Base-by-base conservation (phyloP, 2,797 vertebrate species). In the Pelochelys cantorii region DNA sequence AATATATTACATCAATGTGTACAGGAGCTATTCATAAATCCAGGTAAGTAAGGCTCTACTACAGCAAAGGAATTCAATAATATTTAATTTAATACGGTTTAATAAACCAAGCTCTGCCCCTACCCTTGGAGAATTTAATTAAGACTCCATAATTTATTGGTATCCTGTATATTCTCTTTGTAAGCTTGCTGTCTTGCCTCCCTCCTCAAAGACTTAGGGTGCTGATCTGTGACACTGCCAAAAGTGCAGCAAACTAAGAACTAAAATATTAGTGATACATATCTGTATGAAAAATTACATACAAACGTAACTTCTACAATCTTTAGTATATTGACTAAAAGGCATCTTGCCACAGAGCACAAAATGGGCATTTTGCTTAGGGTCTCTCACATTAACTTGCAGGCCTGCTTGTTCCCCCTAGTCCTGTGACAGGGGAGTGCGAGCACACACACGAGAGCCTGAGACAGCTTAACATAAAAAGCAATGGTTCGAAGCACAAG, bases 251-350 rank as follows among this genome's bases (percentile, higher is more conserved):
- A 10, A 68, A 18, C n/a, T 65, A n/a, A n/a, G 29, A 65, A 65
- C 62, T 65, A n/a, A 65, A 65, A 18, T 10, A 12, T 18, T n/a
- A 62, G 57, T 1, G 11, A 59, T 27, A 25, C 57, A 4, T 59
- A 84, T 1, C 4, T 8, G 22, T 0, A 27, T 0, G 1, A 3
- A 48, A 82, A 84, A 37, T 3, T 20, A 25, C 4, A 2, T 11
- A 71, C 88, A 88, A 54, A 1, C 6, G 4, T 59, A 52, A 68
- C 54, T 42, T 2, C n/a, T 5, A 5, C 1, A 1, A 27, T 23
- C 88, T 86, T 25, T 52, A 1, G 22, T 79, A 83, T 11, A 25
- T 37, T 57, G 31, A 17, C 48, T 68, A 71, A 68, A 10, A 37
- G 34, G 10, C 18, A 5, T 37, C 34, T 37, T 18, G 9, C 68